Evolutionary conservation across 2,797 vertebrate species (phyloP), one percentile per base, ranked within the genome.

Genomic region (Channallabes apus): DNA sequence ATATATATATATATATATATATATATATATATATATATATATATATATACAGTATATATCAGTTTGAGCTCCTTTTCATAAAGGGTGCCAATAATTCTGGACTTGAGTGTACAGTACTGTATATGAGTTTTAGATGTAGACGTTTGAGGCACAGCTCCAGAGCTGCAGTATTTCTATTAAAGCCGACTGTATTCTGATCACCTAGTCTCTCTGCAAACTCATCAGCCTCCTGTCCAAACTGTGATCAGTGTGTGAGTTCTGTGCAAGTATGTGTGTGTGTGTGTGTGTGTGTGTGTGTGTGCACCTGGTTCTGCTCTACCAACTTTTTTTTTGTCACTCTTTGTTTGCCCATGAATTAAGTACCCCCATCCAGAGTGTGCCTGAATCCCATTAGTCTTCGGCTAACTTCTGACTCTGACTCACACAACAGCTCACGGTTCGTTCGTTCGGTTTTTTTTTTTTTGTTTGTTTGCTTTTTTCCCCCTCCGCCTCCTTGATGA

Each of bases 261-360:
- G 61, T 35, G 18, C n/a, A 56, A 82, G 27, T 82, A 11, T 82
- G 65, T 6, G 2, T 32, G 64, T 6, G 2, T 56, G 64, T 82
- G 61, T 65, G 78, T 51, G 59, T 79, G 58, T 80, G 61, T 35
- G 18, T 18, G 35, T 69, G 27, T 82, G 20, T 82, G 65, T 1
- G 3, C 35, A 27, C 69, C 51, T 58, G 27, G 80, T 82, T 82
- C 80, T 56, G 80, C 46, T 24, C 59, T 20, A 27, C 8, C 78
- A 35, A 24, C 27, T 22, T 51, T 56, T 32, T 20, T 29, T 56
- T 17, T 29, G 46, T 69, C 80, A 56, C 65, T 82, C 46, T 80
- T 64, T 67, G 64, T 81, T 82, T 82, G 80, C 65, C 6, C 69
- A 46, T 35, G 80, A 82, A 68, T 69, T 68, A 82, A 82, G 64